A percentile compares a stretch with the other conserved stretches of the same genome.
These are phyloP conservation scores for Melinaea marsaeus DNA, from an alignment of 2,888 invertebrate genomes.

Conservation along the genomic window DNA sequence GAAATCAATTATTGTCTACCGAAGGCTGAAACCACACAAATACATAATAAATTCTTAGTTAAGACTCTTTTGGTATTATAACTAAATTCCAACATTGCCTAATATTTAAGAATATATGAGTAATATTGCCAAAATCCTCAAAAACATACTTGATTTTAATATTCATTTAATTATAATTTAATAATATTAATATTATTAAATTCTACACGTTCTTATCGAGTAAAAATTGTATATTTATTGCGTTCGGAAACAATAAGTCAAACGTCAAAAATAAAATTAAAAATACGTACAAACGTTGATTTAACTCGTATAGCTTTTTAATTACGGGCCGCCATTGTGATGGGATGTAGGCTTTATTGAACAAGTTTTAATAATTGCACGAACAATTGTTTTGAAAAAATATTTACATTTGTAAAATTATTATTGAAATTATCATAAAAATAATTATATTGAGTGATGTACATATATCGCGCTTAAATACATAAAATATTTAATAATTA, in stretches of 20 bases:
- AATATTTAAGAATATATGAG: too few relatives aligned
- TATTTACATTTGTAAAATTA: constrained; percentile 34
- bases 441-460: background rate
- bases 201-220: too few relatives aligned
- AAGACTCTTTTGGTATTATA: too few relatives aligned
- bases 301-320: constrained; percentile 8
- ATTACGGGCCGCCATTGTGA: constrained; percentile 27
- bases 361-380: constrained; percentile 55
- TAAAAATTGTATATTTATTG: background rate
- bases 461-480: background rate
- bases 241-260: constrained; percentile 1
- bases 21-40: background rate
- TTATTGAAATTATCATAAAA: background rate
- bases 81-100: too few relatives aligned
- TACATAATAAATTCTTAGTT: background rate
- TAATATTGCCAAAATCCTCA: too few relatives aligned
- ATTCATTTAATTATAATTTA: too few relatives aligned
- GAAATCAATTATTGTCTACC: background rate
- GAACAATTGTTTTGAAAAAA: constrained; percentile 40
- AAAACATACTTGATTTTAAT: too few relatives aligned
- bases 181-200: too few relatives aligned
- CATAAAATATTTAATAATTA: too few relatives aligned
- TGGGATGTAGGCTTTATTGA: constrained; percentile 42
- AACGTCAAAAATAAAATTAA: constrained; percentile 2
- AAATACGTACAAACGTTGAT: constrained; percentile 6